Evolutionary conservation across 2,113 vertebrate species (phyloP).

Genomic region (Menidia beryllina): DNA sequence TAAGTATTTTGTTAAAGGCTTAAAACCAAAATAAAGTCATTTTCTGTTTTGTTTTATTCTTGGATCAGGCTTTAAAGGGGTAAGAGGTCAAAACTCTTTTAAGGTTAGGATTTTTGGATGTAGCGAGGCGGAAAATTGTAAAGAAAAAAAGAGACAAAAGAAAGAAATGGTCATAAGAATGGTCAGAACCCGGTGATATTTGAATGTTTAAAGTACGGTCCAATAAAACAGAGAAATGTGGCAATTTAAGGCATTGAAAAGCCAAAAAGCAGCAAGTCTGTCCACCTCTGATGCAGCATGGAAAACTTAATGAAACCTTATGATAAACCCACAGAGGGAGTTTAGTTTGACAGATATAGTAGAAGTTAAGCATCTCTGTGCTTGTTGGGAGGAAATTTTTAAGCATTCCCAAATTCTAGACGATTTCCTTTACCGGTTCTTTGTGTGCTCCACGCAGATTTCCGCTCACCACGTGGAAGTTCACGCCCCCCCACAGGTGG

Average conservation of each 20-base stretch:
- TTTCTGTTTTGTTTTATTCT: too few species aligned
- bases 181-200: neutral
- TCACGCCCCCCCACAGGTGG: conserved; percentile 24
- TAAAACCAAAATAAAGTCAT: too few species aligned
- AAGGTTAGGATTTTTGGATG: neutral
- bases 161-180: neutral
- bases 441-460: neutral
- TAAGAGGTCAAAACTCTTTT: too few species aligned
- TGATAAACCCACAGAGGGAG: neutral
- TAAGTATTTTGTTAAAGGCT: too few species aligned
- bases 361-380: too few species aligned
- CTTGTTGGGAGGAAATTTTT: too few species aligned
- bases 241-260: too few species aligned
- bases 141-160: too few species aligned
- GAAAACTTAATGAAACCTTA: neutral
- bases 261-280: too few species aligned
- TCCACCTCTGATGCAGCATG: too few species aligned
- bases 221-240: neutral
- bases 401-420: too few species aligned
- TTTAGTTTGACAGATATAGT: neutral
- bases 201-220: neutral
- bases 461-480: neutral
- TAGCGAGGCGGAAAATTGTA: neutral
- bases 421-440: neutral
- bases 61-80: too few species aligned